Evolutionary conservation across 1,140 invertebrate species (phyloP).

Genomic region (Zaprionus nigranus): DNA sequence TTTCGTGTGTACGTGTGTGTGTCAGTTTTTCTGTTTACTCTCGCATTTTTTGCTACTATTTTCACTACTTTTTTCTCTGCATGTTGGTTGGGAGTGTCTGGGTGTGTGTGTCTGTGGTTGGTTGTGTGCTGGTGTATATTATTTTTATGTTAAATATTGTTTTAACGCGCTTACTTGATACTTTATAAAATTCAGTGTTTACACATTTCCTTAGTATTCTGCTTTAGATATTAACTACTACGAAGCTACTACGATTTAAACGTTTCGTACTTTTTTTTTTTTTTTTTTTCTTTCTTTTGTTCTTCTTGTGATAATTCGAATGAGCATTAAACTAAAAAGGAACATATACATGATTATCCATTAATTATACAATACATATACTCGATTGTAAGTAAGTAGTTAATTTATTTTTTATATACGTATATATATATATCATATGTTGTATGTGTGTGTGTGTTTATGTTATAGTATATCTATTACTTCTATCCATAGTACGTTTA

Average conservation of each 20-base stretch:
- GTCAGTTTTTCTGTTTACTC: constrained; percentile 33
- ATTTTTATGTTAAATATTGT: constrained; percentile 38
- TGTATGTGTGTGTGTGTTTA: constrained; percentile 23
- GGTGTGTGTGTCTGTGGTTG: constrained; percentile 9
- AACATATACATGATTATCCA: constrained; percentile 82
- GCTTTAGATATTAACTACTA: constrained; percentile 59
- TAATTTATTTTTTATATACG: constrained; percentile 58
- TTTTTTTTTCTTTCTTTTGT: constrained; percentile 29
- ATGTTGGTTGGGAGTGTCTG: constrained; percentile 19
- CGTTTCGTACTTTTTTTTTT: constrained; percentile 57
- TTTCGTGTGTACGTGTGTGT: constrained; percentile 33
- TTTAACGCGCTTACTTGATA: constrained; percentile 63
- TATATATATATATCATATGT: constrained; percentile 43
- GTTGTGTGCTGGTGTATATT: constrained; percentile 14
- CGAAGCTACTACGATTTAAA: constrained; percentile 72
- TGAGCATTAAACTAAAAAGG: constrained; percentile 83
- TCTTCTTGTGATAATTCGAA: constrained; percentile 57
- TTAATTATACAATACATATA: constrained; percentile 56
- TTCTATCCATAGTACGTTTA: constrained; percentile 75
- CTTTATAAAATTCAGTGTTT: constrained; percentile 64
- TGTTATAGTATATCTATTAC: constrained; percentile 26
- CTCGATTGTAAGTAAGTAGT: constrained; percentile 42
- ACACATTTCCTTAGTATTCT: constrained; percentile 39
- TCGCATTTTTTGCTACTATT: constrained; percentile 57
- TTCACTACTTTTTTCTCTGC: constrained; percentile 60